phyloP scores from a whole-genome alignment of 2,888 invertebrate genomes.

The Torymus tubicola region DNA sequence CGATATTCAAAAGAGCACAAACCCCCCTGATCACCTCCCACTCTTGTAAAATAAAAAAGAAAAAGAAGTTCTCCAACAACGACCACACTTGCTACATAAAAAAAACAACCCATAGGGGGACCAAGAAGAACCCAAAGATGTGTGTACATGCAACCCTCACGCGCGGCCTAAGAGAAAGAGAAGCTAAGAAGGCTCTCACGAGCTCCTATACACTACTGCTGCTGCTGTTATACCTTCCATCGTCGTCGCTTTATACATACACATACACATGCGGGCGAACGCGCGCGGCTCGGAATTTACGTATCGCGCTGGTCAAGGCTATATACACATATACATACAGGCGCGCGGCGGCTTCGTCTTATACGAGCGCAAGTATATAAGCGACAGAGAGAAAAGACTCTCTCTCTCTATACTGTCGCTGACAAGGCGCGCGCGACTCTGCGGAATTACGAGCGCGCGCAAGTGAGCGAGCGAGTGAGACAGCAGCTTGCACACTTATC shows the following conservation, averaged over 20 bases:
- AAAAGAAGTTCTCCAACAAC: no score
- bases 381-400: slow-evolving; percentile 29
- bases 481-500: slow-evolving; percentile 6
- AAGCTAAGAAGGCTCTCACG: slow-evolving; percentile 51
- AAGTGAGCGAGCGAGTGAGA: no score
- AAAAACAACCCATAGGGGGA: background rate
- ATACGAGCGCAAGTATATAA: no score
- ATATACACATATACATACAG: background rate
- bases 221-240: no score
- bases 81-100: no score
- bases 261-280: background rate
- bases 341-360: background rate
- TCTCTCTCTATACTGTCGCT: no score
- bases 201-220: no score
- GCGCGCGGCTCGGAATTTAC: slow-evolving; percentile 61
- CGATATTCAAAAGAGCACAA: no score
- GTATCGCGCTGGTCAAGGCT: slow-evolving; percentile 64
- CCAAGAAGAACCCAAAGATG: background rate
- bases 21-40: no score
- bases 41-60: no score
- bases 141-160: background rate
- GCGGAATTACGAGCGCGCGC: slow-evolving; percentile 36
- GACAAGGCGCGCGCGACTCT: slow-evolving; percentile 27
- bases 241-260: slow-evolving; percentile 1
- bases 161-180: slow-evolving; percentile 45